Conservation (phyloP, 2,888 invertebrate species). For the Gandaritis pyraliata region DNA sequence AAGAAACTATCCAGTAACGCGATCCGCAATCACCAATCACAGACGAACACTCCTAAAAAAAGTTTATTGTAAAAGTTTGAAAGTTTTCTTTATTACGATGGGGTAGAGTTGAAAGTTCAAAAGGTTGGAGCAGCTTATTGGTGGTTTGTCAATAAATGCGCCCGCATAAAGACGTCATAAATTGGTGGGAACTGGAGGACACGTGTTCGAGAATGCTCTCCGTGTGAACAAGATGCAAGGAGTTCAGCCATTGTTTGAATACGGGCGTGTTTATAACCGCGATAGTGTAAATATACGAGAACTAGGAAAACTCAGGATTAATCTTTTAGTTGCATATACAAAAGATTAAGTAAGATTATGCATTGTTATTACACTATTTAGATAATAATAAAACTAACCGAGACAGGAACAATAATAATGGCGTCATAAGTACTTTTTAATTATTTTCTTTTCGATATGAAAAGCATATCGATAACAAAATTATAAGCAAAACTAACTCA, state of each 20-base stretch:
- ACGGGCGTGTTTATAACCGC: conserved; percentile 37
- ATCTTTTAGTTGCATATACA: no score
- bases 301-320: conserved; percentile 5
- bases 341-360: no score
- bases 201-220: conserved; percentile 62
- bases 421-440: no score
- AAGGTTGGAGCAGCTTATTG: conserved; percentile 24
- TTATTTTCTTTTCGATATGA: no score
- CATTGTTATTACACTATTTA: no score
- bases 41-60: conserved; percentile 15
- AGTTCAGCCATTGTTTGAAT: conserved; percentile 48
- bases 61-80: background rate
- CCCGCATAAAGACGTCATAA: conserved; percentile 64
- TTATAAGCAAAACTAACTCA: no score
- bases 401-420: no score
- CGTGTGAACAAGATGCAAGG: conserved; percentile 69
- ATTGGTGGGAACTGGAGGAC: conserved; percentile 63
- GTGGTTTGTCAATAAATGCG: conserved; percentile 55
- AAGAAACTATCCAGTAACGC: conserved; percentile 40
- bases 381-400: no score
- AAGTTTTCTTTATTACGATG: background rate
- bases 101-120: conserved; percentile 19
- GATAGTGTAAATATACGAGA: conserved; percentile 20
- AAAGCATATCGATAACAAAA: no score
- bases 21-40: conserved; percentile 40